These are phyloP conservation scores for Galeruca laticollis DNA, from an alignment of 2,888 invertebrate genomes.

Conservation along the genomic window DNA sequence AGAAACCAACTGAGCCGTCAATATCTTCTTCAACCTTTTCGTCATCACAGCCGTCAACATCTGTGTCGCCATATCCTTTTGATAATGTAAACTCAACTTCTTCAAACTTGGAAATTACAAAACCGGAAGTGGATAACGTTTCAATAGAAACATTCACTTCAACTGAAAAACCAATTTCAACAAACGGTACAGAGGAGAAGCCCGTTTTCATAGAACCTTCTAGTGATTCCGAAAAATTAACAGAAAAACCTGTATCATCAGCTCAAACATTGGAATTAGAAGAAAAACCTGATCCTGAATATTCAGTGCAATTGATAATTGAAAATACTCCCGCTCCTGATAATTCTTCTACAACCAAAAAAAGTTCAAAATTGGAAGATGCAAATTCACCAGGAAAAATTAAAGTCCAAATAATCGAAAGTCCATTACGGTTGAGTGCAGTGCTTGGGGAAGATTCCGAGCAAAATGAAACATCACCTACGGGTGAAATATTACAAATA, in stretches of 20 bases:
- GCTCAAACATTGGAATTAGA: not conserved
- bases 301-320: not conserved
- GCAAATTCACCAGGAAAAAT: conserved; percentile 54
- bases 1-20: conserved; percentile 42
- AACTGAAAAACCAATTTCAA: conserved; percentile 1
- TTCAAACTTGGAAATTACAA: not conserved
- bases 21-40: conserved; percentile 35
- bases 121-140: not conserved
- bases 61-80: not conserved
- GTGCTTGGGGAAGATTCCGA: conserved; percentile 48
- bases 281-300: not conserved
- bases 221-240: not conserved
- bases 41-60: conserved; percentile 26
- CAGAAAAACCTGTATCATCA: not conserved
- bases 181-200: not conserved
- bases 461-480: conserved; percentile 40
- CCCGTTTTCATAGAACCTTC: not conserved
- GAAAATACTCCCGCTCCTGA: not conserved
- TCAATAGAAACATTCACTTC: not conserved
- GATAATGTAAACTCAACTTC: not conserved
- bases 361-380: conserved; percentile 30
- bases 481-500: conserved; percentile 56
- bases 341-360: conserved; percentile 19
- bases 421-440: conserved; percentile 40
- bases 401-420: conserved; percentile 56